A percentile compares a stretch with the other conserved stretches of the same genome.
phyloP scores from a whole-genome alignment of 1,140 invertebrate genomes.

The Saccostrea glomerata region DNA sequence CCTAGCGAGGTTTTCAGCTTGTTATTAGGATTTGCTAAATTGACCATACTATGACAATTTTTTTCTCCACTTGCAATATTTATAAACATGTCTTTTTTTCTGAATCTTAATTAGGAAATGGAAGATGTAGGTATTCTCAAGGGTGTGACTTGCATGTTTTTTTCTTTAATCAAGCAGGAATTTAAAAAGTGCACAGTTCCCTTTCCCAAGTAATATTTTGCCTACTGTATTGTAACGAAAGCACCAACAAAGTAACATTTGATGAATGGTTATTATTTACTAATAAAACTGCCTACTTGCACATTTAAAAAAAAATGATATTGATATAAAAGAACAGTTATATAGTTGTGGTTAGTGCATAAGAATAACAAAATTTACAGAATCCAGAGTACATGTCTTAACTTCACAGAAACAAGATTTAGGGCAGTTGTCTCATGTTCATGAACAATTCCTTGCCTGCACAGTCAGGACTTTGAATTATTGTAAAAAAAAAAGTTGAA shows the following conservation, averaged over 20 bases:
- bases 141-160: slow-evolving; percentile 11
- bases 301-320: no score
- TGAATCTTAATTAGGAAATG: not conserved
- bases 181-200: not conserved
- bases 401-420: not conserved
- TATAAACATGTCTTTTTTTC: not conserved
- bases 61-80: not conserved
- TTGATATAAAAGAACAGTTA: no score
- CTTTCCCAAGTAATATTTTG: not conserved
- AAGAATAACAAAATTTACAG: not conserved
- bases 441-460: not conserved
- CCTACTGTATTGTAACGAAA: no score
- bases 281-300: no score
- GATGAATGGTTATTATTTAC: no score
- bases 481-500: not conserved
- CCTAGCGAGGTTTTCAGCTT: not conserved
- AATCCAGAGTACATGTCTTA: no score
- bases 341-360: no score
- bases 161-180: not conserved
- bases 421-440: not conserved
- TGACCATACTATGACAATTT: no score
- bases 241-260: no score
- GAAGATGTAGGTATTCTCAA: slow-evolving; percentile 26
- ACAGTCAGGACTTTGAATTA: not conserved
- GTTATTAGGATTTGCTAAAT: not conserved